These are phyloP conservation scores for Characodon lateralis DNA, from an alignment of 2,797 vertebrate species.

Conservation along the genomic window DNA sequence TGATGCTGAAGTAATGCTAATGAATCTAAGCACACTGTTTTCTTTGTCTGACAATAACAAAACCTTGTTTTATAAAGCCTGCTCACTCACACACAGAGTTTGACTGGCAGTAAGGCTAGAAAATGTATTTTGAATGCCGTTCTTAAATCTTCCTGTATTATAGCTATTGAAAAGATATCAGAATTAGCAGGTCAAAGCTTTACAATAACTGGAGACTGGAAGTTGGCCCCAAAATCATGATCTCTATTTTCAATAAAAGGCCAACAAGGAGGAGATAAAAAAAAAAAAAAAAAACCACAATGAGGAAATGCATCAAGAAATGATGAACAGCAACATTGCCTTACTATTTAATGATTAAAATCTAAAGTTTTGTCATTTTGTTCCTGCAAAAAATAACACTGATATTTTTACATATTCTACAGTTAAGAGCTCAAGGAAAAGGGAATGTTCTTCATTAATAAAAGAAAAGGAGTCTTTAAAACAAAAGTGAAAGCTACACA, in stretches of 20 bases:
- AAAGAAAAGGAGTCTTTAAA: neutral
- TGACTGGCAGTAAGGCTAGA: neutral
- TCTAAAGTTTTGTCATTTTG: neutral
- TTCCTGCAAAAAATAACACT: too few relatives aligned
- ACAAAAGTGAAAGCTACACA: constrained; percentile 65
- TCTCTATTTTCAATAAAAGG: too few relatives aligned
- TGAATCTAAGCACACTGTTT: too few relatives aligned
- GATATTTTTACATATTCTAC: neutral
- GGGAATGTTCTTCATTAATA: neutral
- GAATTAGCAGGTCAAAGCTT: neutral
- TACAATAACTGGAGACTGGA: neutral
- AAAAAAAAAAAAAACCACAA: too few relatives aligned
- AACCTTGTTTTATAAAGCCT: neutral
- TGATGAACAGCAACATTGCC: neutral
- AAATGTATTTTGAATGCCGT: neutral
- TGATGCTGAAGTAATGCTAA: too few relatives aligned
- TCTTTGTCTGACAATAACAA: neutral
- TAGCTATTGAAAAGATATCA: neutral
- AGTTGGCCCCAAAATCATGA: too few relatives aligned
- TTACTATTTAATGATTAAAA: too few relatives aligned
- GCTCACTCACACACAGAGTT: neutral
- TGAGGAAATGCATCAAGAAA: neutral
- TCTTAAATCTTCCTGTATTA: neutral
- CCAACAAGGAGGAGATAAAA: too few relatives aligned
- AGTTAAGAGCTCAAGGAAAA: too few relatives aligned